Evolutionary conservation across 2,797 vertebrate species (phyloP).

Genomic region (Danio aesculapii): DNA sequence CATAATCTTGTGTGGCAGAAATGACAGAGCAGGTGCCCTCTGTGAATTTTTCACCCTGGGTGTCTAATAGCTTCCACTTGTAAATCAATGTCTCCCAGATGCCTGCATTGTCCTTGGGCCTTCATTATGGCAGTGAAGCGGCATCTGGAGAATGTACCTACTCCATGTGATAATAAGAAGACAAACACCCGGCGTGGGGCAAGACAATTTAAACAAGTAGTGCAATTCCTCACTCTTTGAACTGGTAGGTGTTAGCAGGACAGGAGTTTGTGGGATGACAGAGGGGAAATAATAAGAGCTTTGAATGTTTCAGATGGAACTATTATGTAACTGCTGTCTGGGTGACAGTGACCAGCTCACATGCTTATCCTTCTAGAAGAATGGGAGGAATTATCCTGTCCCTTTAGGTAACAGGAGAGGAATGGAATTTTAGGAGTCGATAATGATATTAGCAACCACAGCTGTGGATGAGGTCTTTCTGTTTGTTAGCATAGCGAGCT

Average conservation of each 20-base stretch:
- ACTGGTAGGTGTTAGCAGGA: slow-evolving; percentile 17
- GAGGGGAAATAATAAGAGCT: slow-evolving; percentile 24
- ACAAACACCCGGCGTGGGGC: slow-evolving; percentile 26
- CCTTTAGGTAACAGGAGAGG: not conserved
- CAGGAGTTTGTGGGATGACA: slow-evolving; percentile 12
- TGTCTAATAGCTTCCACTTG: slow-evolving; percentile 8
- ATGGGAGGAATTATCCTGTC: not conserved
- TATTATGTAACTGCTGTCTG: slow-evolving; percentile 47
- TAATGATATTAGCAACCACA: not conserved
- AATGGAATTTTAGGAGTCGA: not conserved
- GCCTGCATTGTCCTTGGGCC: not conserved
- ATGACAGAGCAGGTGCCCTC: slow-evolving; percentile 6
- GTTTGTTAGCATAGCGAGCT: too few species aligned
- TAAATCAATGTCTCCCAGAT: slow-evolving; percentile 15
- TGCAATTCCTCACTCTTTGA: slow-evolving; percentile 22
- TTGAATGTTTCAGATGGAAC: slow-evolving; percentile 48
- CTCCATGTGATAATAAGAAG: slow-evolving; percentile 25
- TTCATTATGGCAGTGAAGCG: not conserved
- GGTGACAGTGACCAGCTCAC: slow-evolving; percentile 29
- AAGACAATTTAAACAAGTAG: slow-evolving; percentile 30
- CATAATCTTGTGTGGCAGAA: slow-evolving; percentile 25
- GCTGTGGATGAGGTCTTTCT: too few species aligned
- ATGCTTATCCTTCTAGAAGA: not conserved
- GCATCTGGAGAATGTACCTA: slow-evolving; percentile 12
- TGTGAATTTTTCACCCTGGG: not conserved